Percentiles rank a stretch among this genome's conserved stretches.
Evolutionary conservation across 1,140 invertebrate species (phyloP).

Genomic region (Cydia splendana): DNA sequence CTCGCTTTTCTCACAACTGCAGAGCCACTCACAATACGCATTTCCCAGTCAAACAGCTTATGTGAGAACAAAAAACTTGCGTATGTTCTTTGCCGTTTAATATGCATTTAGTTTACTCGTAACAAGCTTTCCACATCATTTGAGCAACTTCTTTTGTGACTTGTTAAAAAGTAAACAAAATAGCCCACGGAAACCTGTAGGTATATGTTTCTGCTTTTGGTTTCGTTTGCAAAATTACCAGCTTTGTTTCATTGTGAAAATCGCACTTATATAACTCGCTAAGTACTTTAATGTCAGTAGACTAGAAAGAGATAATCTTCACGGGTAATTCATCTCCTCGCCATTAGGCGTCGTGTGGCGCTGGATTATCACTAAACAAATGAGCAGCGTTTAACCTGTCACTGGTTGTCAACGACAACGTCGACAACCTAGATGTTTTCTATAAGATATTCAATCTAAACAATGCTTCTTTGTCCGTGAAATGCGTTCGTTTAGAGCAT

Average conservation of each 20-base stretch:
- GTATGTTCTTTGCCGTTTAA: constrained; percentile 20
- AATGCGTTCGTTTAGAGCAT: constrained; percentile 18
- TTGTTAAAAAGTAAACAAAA: not conserved
- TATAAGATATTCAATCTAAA: constrained; percentile 24
- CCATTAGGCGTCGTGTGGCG: not conserved
- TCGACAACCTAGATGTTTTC: constrained; percentile 13
- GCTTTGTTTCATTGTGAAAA: constrained; percentile 12
- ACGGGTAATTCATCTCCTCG: not conserved
- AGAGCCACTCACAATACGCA: constrained; percentile 27
- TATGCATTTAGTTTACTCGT: constrained; percentile 12
- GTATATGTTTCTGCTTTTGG: not conserved
- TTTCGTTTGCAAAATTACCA: not conserved
- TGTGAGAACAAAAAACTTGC: constrained; percentile 31
- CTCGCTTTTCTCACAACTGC: constrained; percentile 19
- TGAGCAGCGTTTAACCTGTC: constrained; percentile 5
- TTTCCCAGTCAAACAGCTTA: constrained; percentile 27
- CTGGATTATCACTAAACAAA: constrained; percentile 18
- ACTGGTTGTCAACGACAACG: not conserved
- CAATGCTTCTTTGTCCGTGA: constrained; percentile 28
- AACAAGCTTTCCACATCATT: constrained; percentile 8
- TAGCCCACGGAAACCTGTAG: not conserved
- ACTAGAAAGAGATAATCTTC: constrained; percentile 17
- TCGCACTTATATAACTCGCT: constrained; percentile 6
- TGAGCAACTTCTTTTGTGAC: not conserved
- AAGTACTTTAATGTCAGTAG: not conserved